Evolutionary conservation across 2,113 vertebrate species (phyloP).

Genomic region (Mohoua ochrocephala): DNA sequence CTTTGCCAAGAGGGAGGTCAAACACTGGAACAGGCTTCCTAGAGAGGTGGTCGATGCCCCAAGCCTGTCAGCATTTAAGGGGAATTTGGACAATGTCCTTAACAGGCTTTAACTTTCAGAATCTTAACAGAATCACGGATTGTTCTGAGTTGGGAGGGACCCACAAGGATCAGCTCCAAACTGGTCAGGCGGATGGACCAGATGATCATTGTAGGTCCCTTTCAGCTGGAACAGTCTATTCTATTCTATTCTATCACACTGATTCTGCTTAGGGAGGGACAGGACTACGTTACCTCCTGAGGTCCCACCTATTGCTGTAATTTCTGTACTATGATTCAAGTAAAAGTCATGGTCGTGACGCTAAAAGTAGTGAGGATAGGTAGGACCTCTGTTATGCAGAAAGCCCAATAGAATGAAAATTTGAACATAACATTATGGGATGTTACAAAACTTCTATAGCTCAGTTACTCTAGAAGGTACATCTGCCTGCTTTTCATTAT

Average conservation of each 20-base stretch:
- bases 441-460: background rate
- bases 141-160: background rate
- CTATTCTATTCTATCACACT: background rate
- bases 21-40: background rate
- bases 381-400: background rate
- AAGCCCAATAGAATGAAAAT: background rate
- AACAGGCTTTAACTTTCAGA: background rate
- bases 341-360: background rate
- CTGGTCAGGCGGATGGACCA: background rate
- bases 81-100: background rate
- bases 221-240: background rate
- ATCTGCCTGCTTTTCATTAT: background rate
- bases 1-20: background rate
- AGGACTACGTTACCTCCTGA: background rate
- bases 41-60: accelerated
- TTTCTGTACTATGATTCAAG: background rate
- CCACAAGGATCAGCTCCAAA: background rate
- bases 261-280: background rate
- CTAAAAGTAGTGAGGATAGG: background rate
- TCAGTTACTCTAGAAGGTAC: background rate
- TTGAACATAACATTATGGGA: background rate
- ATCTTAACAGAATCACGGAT: background rate
- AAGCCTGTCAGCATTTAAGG: background rate
- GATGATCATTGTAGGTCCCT: background rate
- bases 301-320: background rate